Evolutionary conservation across 2,797 vertebrate species (phyloP).

Genomic region (Triplophysa yarkandensis): DNA sequence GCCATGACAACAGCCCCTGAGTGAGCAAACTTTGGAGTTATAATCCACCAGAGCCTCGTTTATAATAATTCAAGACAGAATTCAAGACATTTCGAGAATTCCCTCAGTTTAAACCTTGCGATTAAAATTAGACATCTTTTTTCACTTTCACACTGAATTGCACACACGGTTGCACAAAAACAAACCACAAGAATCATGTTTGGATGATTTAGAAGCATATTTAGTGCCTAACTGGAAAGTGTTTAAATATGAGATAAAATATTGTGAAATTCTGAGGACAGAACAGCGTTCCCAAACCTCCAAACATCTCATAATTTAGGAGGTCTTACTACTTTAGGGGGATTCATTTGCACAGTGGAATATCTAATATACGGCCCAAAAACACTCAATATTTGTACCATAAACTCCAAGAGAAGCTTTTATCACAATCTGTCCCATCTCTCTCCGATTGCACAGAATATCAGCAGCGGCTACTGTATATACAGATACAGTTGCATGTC

Average conservation of each 20-base stretch:
- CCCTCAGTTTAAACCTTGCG: slow-evolving; percentile 18
- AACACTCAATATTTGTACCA: neutral
- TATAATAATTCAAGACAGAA: slow-evolving; percentile 23
- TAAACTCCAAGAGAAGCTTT: slow-evolving; percentile 5
- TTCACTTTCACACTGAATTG: slow-evolving; percentile 47
- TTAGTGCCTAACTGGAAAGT: slow-evolving; percentile 33
- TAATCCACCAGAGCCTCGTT: slow-evolving; percentile 41
- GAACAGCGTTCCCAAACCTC: slow-evolving; percentile 21
- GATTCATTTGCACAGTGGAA: slow-evolving; percentile 23
- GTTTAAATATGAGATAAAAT: slow-evolving; percentile 49
- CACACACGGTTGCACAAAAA: slow-evolving; percentile 40
- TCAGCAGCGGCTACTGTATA: neutral
- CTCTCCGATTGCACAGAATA: neutral
- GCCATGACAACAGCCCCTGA: neutral
- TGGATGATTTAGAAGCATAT: slow-evolving; percentile 40
- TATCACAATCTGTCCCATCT: neutral
- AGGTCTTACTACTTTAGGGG: slow-evolving; percentile 39
- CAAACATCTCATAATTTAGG: slow-evolving; percentile 38
- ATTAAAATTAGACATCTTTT: slow-evolving; percentile 38
- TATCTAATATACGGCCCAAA: slow-evolving; percentile 12
- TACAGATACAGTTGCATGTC: neutral
- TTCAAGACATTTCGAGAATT: slow-evolving; percentile 36
- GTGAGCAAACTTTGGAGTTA: slow-evolving; percentile 30
- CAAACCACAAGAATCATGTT: slow-evolving; percentile 15
- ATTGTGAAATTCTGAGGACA: slow-evolving; percentile 44